Conservation (phyloP, 2,113 vertebrate species). For the Odocoileus hemionus region DNA sequence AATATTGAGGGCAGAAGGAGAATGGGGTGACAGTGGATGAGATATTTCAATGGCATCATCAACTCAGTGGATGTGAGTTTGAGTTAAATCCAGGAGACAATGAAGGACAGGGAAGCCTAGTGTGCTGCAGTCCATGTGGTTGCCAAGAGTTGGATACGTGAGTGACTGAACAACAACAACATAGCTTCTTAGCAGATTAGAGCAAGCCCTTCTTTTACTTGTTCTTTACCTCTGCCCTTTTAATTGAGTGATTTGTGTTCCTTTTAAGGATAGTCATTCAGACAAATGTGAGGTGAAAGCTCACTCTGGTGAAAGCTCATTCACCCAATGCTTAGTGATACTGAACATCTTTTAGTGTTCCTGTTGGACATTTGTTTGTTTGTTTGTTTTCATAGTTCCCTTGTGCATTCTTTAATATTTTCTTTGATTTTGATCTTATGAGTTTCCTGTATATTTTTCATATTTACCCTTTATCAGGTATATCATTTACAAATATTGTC, state of each 20-base stretch:
- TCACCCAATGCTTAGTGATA: background rate
- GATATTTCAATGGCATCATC: background rate
- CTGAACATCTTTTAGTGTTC: background rate
- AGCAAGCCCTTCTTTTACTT: background rate
- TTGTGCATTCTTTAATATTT: background rate
- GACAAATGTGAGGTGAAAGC: background rate
- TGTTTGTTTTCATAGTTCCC: background rate
- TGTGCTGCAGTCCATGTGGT: background rate
- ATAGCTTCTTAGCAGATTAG: background rate
- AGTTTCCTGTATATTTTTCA: background rate
- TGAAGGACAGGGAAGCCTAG: background rate
- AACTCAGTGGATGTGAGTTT: background rate
- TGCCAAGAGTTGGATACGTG: background rate
- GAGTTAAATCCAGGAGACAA: background rate
- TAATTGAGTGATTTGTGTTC: background rate
- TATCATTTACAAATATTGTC: background rate
- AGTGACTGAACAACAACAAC: background rate
- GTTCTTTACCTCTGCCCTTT: conserved; percentile 17
- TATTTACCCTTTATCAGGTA: background rate
- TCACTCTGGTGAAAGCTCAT: background rate
- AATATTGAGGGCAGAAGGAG: background rate
- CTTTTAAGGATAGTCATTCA: background rate
- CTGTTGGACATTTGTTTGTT: background rate
- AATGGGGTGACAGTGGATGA: background rate
- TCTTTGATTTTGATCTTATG: background rate